Base-by-base conservation (phyloP, 1,140 invertebrate genomes). In the Schmidtea mediterranea region DNA sequence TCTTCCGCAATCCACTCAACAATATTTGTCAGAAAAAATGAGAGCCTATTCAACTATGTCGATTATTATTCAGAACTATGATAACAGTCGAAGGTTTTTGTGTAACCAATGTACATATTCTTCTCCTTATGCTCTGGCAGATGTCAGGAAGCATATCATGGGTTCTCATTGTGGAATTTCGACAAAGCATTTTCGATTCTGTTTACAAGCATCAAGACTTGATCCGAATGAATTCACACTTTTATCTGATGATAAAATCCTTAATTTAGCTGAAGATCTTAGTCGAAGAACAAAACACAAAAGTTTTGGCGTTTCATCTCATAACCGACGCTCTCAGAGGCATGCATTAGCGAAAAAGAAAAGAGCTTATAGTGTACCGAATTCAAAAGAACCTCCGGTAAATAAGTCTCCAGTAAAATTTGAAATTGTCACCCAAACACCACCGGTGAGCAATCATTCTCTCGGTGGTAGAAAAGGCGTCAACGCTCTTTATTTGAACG, bases 161-260 rank as follows among this genome's bases (percentile, higher is more conserved):
- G 46, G 46, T 13, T 18, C 46, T n/a, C 46, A 48, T 40, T 48
- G 46, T 24, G 46, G 46, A 18, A 48, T 48, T n/a, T 32, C 21
- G 5, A 18, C 46, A 5, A 48, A 48, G 15, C 23, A 24, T 21
- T 48, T 48, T 15, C 46, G 46, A 13, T n/a, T 38, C 15, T 48
- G 46, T 22, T 24, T 48, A 3, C 46, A 24, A 22, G 21, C 46
- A 8, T 23, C 16, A 8, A 24, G 46, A 3, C 46, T 23, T 37
- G 46, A 48, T n/a, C 23, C 46, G 36, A 40, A 13, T n/a, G 12
- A 48, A 15, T 48, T 19, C 15, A 18, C 16, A 5, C 46, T 48
- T 21, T 40, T 18, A 15, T 48, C 46, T 24, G 46, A 48, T 24
- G 46, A 48, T 5, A 48, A 48, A 23, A 37, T 48, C 6, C 36